Base-by-base conservation (phyloP, 2,113 vertebrate genomes). In the Psilopsiagon aurifrons region DNA sequence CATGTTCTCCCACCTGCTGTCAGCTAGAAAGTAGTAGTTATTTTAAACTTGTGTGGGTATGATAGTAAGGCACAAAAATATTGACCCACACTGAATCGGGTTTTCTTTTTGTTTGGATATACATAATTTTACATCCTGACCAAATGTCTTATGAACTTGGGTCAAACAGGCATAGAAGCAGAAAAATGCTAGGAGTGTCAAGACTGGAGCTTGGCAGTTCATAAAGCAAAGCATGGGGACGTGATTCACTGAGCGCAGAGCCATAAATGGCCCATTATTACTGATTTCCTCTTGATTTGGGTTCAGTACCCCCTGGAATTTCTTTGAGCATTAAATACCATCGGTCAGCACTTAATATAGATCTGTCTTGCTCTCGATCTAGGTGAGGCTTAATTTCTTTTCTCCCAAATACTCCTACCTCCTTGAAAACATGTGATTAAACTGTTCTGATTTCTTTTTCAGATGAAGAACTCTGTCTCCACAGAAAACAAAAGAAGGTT, bases 381-480 rank as follows among this genome's bases (percentile, higher is more conserved):
- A 87, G 83, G 43, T 88, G 57, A 11, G 66, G 67, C 66, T 67
- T 83, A 44, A 60, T 91, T 74, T 86, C 67, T 90, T 94, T 83
- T 84, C 92, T 37, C 63, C 19, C 4, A 49, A 51, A 78, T 74
- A 86, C 90, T 95, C 83, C 83, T 83, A 93, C 74, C 79, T 87
- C 74, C 88, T 73, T 84, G 62, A 77, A 93, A 95, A 86, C 92
- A 88, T 90, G 24, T 90, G 86, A 97, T 97, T 95, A 97, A 97
- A 86, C 55, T 69, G 73, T 63, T 92, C 87, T 92, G 83, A 95
- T 96, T 95, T 96, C 82, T 88, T 96, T 94, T 95, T 88, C 37
- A 94, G 96, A 93, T 64, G 63, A 96, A 98, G 92, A 97, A 91
- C 82, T 94, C 67, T 3, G 55, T 94, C 96, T 95, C 92, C 74